Base-by-base conservation (phyloP, 2,113 vertebrate species). In the Onychostoma macrolepis region DNA sequence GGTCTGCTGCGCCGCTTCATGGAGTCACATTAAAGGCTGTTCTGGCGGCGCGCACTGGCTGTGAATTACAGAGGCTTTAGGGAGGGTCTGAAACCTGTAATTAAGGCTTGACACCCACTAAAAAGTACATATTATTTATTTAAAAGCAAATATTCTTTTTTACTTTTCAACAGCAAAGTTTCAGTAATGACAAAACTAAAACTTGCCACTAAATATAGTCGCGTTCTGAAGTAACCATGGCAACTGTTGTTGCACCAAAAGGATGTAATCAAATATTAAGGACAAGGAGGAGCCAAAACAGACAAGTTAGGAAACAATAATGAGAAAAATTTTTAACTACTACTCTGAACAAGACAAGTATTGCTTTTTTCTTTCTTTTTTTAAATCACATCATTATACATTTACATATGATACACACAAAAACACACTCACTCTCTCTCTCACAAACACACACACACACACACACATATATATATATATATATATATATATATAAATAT, bases 1-100 rank as follows among this genome's bases (percentile, higher is more conserved):
- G 45, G 53, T 77, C 83, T 84, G 67, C n/a, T 61, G 45, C 2
- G 15, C 24, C 12, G 75, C n/a, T 80, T n/a, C 33, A 63, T 41
- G 26, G 80, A 69, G 80, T 30, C 63, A 13, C 43, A 24, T 50
- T 65, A 81, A 50, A 71, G 28, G 63, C 38, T 65, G 43, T 28
- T 77, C 43, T 77, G 4, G 8, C 3, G 1, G 7, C 67, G 1
- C 67, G 38, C 67, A 71, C 33, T 21, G 33, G 38, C 41, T 41
- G 26, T 30, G 43, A 33, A 53, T 30, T 30, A 19, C 28, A 30
- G 45, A 48, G 43, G 43, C 26, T 78, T 53, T 30, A 78, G 76
- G 43, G 45, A 50, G 76, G 76, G 76, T 12, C 48, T 78, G 28
- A 48, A 78, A 53, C 26, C 17, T 26, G 8, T 38, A 11, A 53